A percentile compares a stretch with the other conserved stretches of the same genome.
These are phyloP conservation scores for Osmerus eperlanus DNA, from an alignment of 2,113 vertebrate genomes.

Conservation along the genomic window DNA sequence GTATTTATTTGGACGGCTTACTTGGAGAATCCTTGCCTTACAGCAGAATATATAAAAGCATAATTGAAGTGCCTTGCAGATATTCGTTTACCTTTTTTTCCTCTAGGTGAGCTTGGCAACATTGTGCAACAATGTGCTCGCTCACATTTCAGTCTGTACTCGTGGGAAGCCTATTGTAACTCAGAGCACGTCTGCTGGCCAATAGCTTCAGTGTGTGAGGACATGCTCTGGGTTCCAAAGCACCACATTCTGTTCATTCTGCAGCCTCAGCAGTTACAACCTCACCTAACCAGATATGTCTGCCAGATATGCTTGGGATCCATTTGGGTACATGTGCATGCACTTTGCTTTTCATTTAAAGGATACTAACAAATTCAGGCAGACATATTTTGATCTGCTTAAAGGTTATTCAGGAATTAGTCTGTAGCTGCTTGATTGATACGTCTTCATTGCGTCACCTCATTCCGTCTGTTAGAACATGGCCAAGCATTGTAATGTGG, in stretches of 20 bases:
- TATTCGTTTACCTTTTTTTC: not conserved
- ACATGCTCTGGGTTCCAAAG: slow-evolving; percentile 13
- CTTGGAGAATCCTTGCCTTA: not conserved
- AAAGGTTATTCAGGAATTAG: not conserved
- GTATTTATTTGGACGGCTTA: not conserved
- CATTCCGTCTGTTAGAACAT: not conserved
- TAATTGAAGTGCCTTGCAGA: not conserved
- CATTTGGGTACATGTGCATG: too few relatives aligned
- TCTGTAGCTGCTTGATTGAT: not conserved
- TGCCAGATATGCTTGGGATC: slow-evolving; percentile 16
- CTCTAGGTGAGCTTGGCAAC: not conserved
- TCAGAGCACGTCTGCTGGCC: slow-evolving; percentile 11
- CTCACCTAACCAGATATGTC: slow-evolving; percentile 14
- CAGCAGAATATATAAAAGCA: not conserved
- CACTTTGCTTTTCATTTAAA: too few relatives aligned
- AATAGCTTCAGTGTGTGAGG: slow-evolving; percentile 19
- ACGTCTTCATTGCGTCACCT: not conserved
- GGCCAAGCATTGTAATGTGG: slow-evolving; percentile 12
- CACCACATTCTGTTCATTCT: slow-evolving; percentile 28
- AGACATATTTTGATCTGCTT: not conserved
- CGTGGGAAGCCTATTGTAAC: not conserved
- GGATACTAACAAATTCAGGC: too few relatives aligned
- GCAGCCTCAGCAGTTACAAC: slow-evolving; percentile 47
- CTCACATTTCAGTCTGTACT: not conserved
- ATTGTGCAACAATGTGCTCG: not conserved